Evolutionary conservation across 2,113 vertebrate species (phyloP), one percentile per base, ranked within the genome.

Genomic region (Picathartes gymnocephalus): DNA sequence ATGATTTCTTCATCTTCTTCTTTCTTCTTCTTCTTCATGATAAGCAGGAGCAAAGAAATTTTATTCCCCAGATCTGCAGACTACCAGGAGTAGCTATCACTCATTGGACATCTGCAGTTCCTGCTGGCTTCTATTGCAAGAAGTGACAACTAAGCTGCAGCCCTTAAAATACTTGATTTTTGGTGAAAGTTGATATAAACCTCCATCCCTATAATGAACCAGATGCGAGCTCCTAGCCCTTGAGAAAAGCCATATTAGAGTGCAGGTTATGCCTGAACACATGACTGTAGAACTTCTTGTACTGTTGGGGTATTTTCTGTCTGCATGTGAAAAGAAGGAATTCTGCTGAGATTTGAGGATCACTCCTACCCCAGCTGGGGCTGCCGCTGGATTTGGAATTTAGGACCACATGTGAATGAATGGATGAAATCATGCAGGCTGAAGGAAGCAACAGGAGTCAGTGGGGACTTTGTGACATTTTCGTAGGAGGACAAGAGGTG

Each of bases 351-450:
- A 62, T 72, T 58, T 92, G 76, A 94, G 37, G 57, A 68, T 57
- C 11, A 27, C 25, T 94, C 37, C 57, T 68, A 40, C 65, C 45
- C 50, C 54, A 86, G 1, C 25, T 72, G 76, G 48, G 81, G 47
- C 53, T 74, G 28, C 51, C 39, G 16, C 47, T 81, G 48, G 69
- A 37, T 51, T 68, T 85, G 79, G 50, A 90, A 89, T 70, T 88
- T 60, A 77, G 61, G 40, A 87, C 48, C 80, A 74, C 57, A 64
- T 21, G n/a, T 33, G 57, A 74, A 71, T 27, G 50, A 74, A 77
- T 85, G 74, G 85, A 94, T 95, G 88, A 94, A 92, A 95, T 50
- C 54, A 45, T 72, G 66, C 81, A 91, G 90, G 7, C 40, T 68
- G 54, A 86, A 89, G 73, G 70, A 87, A 79, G 54, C 33, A 90